Evolutionary conservation across 2,113 vertebrate species (phyloP), one percentile per base, ranked within the genome.

Genomic region (Rhegmatorhina hoffmannsi): DNA sequence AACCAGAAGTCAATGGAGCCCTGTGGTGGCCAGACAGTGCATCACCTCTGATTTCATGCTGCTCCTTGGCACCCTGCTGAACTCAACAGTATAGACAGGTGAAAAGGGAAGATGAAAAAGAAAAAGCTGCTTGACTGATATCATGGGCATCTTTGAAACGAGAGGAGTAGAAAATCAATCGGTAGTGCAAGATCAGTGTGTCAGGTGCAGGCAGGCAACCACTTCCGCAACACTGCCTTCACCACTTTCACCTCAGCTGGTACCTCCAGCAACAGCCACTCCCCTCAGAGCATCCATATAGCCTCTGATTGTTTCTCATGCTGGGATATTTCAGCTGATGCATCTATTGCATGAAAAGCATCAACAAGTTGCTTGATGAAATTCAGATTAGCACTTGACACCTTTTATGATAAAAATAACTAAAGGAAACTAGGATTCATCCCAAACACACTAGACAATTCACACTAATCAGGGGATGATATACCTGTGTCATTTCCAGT

Each of bases 31-130:
- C n/a, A 47, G 46, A 63, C 47, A 82, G 17, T 4, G 4, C 3
- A 7, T 43, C 56, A 82, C 20, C 47, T 74, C 89, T 40, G 50
- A 67, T 47, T 59, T 59, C 1, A 3, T 36, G 43, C 73, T 67
- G 60, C 72, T 64, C 47, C 36, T 70, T 46, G 67, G 59, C 43
- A 83, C 10, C 5, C 34, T 38, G 2, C 6, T 28, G 46, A 78
- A 76, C 28, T 23, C 46, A 50, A 9, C 0, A 2, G 15, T 19
- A 17, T 0, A 66, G 59, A 67, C 33, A 7, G 0, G 0, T 44
- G 15, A 63, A 88, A 90, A 56, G 46, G 17, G 13, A 17, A 66
- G 33, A 62, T 19, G 21, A 55, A 38, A 43, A 52, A n/a, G n/a
- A 59, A 38, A 18, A n/a, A 73, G 40, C 50, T 67, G 47, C 29